Base-by-base conservation (phyloP, 2,888 invertebrate genomes). In the Drosophila peninsularis region DNA sequence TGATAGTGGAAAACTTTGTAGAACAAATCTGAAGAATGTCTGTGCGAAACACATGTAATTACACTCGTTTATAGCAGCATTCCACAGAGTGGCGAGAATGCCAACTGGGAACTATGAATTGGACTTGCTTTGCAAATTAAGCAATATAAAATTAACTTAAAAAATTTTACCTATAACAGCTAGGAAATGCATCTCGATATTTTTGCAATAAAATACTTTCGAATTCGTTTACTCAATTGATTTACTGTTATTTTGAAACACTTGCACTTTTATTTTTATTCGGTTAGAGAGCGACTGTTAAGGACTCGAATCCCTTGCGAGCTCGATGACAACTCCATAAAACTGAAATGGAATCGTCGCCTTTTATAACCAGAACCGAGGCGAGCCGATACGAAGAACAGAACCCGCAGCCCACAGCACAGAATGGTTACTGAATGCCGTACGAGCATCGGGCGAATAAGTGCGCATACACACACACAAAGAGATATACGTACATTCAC, bases 391-490 rank as follows among this genome's bases (percentile, higher is more conserved):
- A 54, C 86, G 65, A 82, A 88, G 83, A 88, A 71, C 71, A 71
- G 83, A 81, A 86, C 81, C 72, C 91, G 89, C 86, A 83, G 83
- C 85, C 88, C 84, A 87, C 88, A 85, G 90, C 89, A 90, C 91
- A 89, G 80, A 91, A 89, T 87, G 91, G 89, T 90, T 82, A 92
- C 91, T 92, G 84, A 91, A 89, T 76, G 78, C 71, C 69, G 62
- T 68, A 71, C 81, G 72, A 80, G 78, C 87, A 89, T 75, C 78
- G 71, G 60, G 67, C 71, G 67, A 69, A 80, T 71, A 76, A 71
- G 62, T 66, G 75, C 71, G 63, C 75, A 39, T 65, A 72, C 62
- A 73, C 54, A 75, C 44, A 62, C 36, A 61, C 7, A 39, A 7
- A 44, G 6, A 30, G 6, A 30, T 6, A 0, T 30, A 30, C 6